A percentile compares a stretch with the other conserved stretches of the same genome.
These are phyloP conservation scores for Cheilosia urbana DNA, from an alignment of 2,888 invertebrate genomes.

Conservation along the genomic window DNA sequence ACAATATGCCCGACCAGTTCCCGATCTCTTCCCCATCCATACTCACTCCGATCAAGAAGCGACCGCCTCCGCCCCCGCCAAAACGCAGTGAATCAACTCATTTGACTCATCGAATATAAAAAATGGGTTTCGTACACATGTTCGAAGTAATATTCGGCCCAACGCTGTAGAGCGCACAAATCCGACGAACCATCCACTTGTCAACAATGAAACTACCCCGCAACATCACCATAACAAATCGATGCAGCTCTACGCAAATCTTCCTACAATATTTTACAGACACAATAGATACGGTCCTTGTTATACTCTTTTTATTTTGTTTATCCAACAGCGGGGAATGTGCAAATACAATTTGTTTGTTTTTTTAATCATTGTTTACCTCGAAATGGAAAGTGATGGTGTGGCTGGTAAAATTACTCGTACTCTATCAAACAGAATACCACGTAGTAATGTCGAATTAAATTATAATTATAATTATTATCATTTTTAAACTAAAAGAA, in stretches of 20 bases:
- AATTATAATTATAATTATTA: conserved; percentile 47
- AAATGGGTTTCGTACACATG: not conserved
- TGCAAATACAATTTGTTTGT: conserved; percentile 67
- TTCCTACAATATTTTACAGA: conserved; percentile 48
- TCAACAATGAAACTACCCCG: conserved; percentile 37
- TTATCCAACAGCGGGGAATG: conserved; percentile 67
- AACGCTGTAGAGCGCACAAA: conserved; percentile 56
- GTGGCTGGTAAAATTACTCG: conserved; percentile 49
- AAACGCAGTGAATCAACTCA: conserved; percentile 95
- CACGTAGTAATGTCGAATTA: conserved; percentile 28
- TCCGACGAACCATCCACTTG: conserved; percentile 17
- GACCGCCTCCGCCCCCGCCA: conserved; percentile 95
- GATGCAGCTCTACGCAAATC: conserved; percentile 47
- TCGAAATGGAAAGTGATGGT: conserved; percentile 8
- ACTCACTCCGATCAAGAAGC: conserved; percentile 85
- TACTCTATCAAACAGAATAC: conserved; percentile 51
- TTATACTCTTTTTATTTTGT: conserved; percentile 11
- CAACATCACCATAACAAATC: conserved; percentile 30
- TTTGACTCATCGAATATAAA: conserved; percentile 84
- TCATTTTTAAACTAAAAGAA: conserved; percentile 46
- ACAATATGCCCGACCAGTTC: conserved; percentile 66
- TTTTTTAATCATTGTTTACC: conserved; percentile 46
- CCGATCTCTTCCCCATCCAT: conserved; percentile 71
- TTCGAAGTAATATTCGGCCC: conserved; percentile 24
- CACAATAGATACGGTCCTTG: conserved; percentile 39